Base-by-base conservation (phyloP, 2,113 vertebrate species). In the Gallinago paraguaiae region DNA sequence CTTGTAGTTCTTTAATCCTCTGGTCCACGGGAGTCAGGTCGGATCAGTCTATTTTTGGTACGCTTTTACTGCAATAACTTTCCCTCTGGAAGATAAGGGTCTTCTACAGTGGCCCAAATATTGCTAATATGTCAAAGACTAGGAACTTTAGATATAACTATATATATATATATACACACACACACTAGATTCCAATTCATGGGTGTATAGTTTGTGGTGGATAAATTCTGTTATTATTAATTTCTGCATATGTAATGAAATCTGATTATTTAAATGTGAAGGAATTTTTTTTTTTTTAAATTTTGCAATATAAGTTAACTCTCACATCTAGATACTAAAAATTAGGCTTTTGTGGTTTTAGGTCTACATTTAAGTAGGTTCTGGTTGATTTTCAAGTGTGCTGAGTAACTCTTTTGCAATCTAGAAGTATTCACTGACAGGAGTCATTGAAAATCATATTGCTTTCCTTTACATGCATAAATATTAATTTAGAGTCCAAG, bases 281-380 rank as follows among this genome's bases (percentile, higher is more conserved):
- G 5, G 1, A 68, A 13, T 46, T 61, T 4, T 0, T 4, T 0
- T 53, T 11, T 64, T 88, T 79, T n/a, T n/a, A n/a, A 9, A 23
- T 54, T 63, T 87, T 60, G 16, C 28, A 64, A 13, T 4, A 5
- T 41, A 43, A 69, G 25, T 35, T 12, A 69, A 24, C 33, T 60
- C 2, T 71, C 15, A 10, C 17, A 43, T 31, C 19, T 83, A 69
- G 79, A 33, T 64, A 30, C 53, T 72, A 9, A 57, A 57, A 72
- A 60, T 60, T 11, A 90, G 33, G 9, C 45, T 75, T 64, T 68
- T 74, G 3, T 77, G 41, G 7, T 3, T 75, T 71, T 71, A 79
- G 37, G 15, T 19, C 20, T 17, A 59, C 14, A 28, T 82, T 27
- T 75, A 56, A 54, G 45, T 67, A 56, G 13, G 56, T 72, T 71